Evolutionary conservation across 2,888 invertebrate genomes (phyloP).

Genomic region (Lobophora halterata): DNA sequence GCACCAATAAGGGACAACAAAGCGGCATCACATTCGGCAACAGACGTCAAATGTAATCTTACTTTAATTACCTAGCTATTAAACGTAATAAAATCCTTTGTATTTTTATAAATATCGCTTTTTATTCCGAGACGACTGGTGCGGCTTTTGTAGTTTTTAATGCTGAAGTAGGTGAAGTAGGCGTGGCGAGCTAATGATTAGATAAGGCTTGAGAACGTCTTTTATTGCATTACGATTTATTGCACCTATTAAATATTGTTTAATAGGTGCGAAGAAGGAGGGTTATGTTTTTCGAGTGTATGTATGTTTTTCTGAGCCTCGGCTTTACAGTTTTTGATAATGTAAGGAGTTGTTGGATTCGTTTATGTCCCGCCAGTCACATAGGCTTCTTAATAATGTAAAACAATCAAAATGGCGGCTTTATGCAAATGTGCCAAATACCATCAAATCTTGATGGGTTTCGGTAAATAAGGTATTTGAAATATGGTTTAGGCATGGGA

Average conservation of each 20-base stretch:
- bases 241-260: constrained; percentile 14
- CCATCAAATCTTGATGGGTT: no score
- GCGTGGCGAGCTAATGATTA: constrained; percentile 38
- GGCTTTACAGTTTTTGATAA: no score
- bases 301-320: no score
- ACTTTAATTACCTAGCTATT: constrained; percentile 17
- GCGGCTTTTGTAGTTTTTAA: constrained; percentile 34
- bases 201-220: constrained; percentile 38
- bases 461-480: no score
- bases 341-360: no score
- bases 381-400: no score
- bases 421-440: no score
- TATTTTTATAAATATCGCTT: constrained; percentile 43
- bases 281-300: no score
- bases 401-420: no score
- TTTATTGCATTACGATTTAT: constrained; percentile 22
- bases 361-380: no score
- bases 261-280: no score
- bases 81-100: constrained; percentile 53
- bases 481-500: no score
- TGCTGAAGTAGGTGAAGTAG: constrained; percentile 23
- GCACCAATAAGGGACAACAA: constrained; percentile 98
- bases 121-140: constrained; percentile 39
- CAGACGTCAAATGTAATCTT: constrained; percentile 94
- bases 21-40: constrained; percentile 97